phyloP scores from a whole-genome alignment of 2,888 invertebrate species.

The Pardosa pseudoannulata region DNA sequence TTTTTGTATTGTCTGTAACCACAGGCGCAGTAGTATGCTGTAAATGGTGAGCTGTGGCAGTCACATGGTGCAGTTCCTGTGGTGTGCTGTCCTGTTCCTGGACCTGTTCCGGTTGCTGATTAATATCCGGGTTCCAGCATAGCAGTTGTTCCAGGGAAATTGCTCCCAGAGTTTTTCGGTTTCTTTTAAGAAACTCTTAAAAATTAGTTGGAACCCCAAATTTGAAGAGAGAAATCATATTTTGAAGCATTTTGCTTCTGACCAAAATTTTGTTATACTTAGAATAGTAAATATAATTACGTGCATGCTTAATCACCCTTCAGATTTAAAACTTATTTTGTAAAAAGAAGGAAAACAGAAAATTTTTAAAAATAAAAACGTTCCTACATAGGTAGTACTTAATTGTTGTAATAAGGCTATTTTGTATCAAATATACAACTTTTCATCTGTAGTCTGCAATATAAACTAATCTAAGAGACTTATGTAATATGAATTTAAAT shows the following conservation, averaged over 20 bases:
- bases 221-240: constrained; percentile 15
- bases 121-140: constrained; percentile 68
- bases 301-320: no score
- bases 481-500: no score
- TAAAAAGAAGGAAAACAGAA: no score
- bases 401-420: no score
- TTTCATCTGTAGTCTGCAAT: no score
- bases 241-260: constrained; percentile 60
- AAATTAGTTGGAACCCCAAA: constrained; percentile 54
- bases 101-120: constrained; percentile 57
- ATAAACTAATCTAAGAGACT: no score
- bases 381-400: no score
- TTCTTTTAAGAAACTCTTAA: constrained; percentile 49
- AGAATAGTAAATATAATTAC: no score
- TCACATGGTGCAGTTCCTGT: constrained; percentile 67
- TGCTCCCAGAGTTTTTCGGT: constrained; percentile 28
- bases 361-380: no score
- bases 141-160: constrained; percentile 67
- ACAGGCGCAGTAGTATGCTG: constrained; percentile 73
- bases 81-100: constrained; percentile 50
- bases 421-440: no score
- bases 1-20: constrained; percentile 73
- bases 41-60: constrained; percentile 71
- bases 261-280: background rate
- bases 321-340: no score